Evolutionary conservation across 1,140 invertebrate species (phyloP).

Genomic region (Stenopsyche tienmushanensis): DNA sequence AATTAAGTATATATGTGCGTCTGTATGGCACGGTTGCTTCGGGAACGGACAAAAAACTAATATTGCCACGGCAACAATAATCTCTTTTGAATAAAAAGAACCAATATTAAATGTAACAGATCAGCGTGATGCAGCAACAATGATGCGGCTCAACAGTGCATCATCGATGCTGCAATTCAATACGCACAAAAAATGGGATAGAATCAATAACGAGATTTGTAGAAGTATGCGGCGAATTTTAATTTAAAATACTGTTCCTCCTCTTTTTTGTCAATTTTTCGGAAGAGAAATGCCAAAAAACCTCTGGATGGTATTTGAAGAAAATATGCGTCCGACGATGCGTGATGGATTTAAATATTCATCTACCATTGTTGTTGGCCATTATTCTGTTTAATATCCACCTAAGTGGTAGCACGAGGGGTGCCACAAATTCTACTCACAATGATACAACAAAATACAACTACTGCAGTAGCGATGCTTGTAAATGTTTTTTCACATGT

Average conservation of each 20-base stretch:
- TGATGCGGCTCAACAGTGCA: constrained; percentile 22
- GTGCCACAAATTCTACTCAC: constrained; percentile 2
- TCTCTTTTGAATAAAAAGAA: constrained; percentile 44
- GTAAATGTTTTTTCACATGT: constrained; percentile 39
- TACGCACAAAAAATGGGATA: background rate
- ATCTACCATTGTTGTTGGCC: constrained; percentile 7
- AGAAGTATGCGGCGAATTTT: too few relatives aligned
- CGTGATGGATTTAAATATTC: background rate
- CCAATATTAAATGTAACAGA: constrained; percentile 42
- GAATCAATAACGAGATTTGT: too few relatives aligned
- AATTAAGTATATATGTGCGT: constrained; percentile 28
- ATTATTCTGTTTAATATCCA: constrained; percentile 35
- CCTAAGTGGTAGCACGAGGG: constrained; percentile 33
- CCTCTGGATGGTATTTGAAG: constrained; percentile 13
- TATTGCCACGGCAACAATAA: constrained; percentile 41
- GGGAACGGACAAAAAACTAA: constrained; percentile 40
- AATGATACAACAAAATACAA: constrained; percentile 36
- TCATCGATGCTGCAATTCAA: background rate
- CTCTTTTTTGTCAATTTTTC: too few relatives aligned
- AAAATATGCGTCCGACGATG: constrained; percentile 16
- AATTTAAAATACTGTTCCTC: too few relatives aligned
- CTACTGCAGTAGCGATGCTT: constrained; percentile 34
- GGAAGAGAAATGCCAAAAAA: too few relatives aligned
- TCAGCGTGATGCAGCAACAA: constrained; percentile 42
- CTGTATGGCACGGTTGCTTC: constrained; percentile 25